Percentiles rank a stretch among this genome's conserved stretches.
Evolutionary conservation across 1,140 invertebrate species (phyloP).

Genomic region (Nasonia longicornis): DNA sequence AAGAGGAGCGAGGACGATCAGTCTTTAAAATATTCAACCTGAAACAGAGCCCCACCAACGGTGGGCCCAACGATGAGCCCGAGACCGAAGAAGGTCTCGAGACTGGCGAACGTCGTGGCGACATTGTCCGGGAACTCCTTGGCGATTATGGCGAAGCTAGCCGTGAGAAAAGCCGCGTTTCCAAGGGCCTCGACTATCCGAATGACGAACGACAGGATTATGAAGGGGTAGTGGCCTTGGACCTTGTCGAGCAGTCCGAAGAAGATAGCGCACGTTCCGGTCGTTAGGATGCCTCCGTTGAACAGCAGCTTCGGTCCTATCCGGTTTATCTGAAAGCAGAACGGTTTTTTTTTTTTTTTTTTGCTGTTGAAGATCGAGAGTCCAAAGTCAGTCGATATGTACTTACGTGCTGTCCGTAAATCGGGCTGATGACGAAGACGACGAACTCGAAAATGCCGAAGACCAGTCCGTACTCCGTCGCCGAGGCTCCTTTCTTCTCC

Average conservation of each 20-base stretch:
- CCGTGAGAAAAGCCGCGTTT: slow-evolving; percentile 91
- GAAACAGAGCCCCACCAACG: slow-evolving; percentile 84
- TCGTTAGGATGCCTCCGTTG: slow-evolving; percentile 88
- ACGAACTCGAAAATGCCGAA: slow-evolving; percentile 94
- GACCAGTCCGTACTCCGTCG: slow-evolving; percentile 90
- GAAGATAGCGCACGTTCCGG: slow-evolving; percentile 84
- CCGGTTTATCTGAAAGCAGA: slow-evolving; percentile 73
- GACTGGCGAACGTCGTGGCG: slow-evolving; percentile 89
- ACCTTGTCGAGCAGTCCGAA: slow-evolving; percentile 88
- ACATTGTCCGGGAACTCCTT: slow-evolving; percentile 92
- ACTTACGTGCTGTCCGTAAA: slow-evolving; percentile 86
- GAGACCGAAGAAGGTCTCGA: slow-evolving; percentile 92
- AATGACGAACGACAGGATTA: slow-evolving; percentile 86
- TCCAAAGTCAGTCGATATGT: slow-evolving; percentile 52
- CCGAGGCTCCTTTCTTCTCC: slow-evolving; percentile 85
- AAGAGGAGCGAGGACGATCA: no score
- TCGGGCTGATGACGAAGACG: slow-evolving; percentile 88
- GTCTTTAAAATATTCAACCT: slow-evolving; percentile 61
- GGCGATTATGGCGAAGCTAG: slow-evolving; percentile 93
- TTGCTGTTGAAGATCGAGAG: not conserved
- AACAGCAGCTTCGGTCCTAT: slow-evolving; percentile 89
- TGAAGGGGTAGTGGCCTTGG: slow-evolving; percentile 85
- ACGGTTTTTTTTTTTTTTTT: not conserved
- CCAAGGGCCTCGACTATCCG: slow-evolving; percentile 92
- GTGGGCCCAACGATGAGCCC: slow-evolving; percentile 90